A percentile compares a stretch with the other conserved stretches of the same genome.
These are phyloP conservation scores for Lichenostomus cassidix DNA, from an alignment of 2,113 vertebrate genomes.

Conservation along the genomic window DNA sequence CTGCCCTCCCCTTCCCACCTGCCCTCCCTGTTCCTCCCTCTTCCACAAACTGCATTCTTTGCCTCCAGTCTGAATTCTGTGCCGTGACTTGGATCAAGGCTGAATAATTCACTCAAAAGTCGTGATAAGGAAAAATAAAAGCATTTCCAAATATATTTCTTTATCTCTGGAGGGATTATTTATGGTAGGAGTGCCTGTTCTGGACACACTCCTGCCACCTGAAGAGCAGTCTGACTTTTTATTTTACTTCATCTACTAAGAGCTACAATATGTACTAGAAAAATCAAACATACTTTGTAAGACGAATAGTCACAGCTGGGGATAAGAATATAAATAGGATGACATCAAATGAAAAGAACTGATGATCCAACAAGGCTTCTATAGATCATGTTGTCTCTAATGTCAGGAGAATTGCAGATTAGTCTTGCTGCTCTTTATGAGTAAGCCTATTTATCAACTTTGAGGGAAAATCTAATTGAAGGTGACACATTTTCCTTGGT, in stretches of 20 bases:
- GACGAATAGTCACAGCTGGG: constrained; percentile 54
- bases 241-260: background rate
- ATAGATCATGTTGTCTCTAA: constrained; percentile 54
- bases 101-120: background rate
- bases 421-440: constrained; percentile 45
- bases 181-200: background rate
- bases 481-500: constrained; percentile 36
- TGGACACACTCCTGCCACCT: background rate
- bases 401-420: constrained; percentile 65
- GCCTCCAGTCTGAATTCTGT: background rate
- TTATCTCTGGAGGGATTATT: background rate
- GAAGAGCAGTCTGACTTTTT: constrained; percentile 29
- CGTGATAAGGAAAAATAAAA: background rate
- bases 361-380: constrained; percentile 58
- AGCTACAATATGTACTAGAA: constrained; percentile 2
- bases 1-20: fast-evolving
- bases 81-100: background rate
- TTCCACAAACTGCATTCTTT: background rate
- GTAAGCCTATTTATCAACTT: constrained; percentile 66
- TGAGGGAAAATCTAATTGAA: constrained; percentile 55
- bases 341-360: constrained; percentile 58
- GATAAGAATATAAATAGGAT: constrained; percentile 61
- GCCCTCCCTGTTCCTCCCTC: background rate
- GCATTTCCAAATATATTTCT: background rate
- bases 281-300: constrained; percentile 51